phyloP scores from a whole-genome alignment of 1,140 invertebrate genomes.

The Drosophila lini region DNA sequence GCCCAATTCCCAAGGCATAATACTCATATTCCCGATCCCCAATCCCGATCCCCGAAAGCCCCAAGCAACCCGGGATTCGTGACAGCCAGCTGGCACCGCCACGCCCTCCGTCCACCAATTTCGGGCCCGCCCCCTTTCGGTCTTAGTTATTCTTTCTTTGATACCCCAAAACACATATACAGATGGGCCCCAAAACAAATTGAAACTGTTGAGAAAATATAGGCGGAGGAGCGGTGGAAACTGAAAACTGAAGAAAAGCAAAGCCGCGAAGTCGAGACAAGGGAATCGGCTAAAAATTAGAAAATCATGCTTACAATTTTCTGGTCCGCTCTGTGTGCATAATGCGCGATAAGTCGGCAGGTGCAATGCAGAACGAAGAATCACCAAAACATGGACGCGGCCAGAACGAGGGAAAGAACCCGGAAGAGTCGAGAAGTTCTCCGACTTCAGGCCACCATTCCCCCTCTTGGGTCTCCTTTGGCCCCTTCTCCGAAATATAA shows the following conservation, averaged over 20 bases:
- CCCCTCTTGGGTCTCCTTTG: constrained; percentile 4
- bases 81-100: constrained; percentile 66
- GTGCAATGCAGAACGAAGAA: constrained; percentile 68
- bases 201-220: constrained; percentile 38
- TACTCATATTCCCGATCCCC: constrained; percentile 21
- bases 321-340: constrained; percentile 57
- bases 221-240: neutral
- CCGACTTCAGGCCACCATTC: constrained; percentile 15
- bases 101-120: constrained; percentile 2
- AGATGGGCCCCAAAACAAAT: constrained; percentile 38
- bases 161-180: constrained; percentile 54
- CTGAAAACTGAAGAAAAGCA: constrained; percentile 1
- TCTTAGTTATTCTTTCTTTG: constrained; percentile 54
- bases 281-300: constrained; percentile 65
- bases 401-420: constrained; percentile 51
- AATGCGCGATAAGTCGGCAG: constrained; percentile 72
- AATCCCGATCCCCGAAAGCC: constrained; percentile 49
- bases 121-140: constrained; percentile 5
- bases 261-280: constrained; percentile 17
- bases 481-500: constrained; percentile 32
- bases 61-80: constrained; percentile 63
- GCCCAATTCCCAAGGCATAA: constrained; percentile 25
- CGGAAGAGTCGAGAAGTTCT: constrained; percentile 67
- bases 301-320: constrained; percentile 69
- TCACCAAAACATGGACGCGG: constrained; percentile 30